Conservation (phyloP, 2,113 vertebrate species). For the Brachyhypopomus occidentalis region DNA sequence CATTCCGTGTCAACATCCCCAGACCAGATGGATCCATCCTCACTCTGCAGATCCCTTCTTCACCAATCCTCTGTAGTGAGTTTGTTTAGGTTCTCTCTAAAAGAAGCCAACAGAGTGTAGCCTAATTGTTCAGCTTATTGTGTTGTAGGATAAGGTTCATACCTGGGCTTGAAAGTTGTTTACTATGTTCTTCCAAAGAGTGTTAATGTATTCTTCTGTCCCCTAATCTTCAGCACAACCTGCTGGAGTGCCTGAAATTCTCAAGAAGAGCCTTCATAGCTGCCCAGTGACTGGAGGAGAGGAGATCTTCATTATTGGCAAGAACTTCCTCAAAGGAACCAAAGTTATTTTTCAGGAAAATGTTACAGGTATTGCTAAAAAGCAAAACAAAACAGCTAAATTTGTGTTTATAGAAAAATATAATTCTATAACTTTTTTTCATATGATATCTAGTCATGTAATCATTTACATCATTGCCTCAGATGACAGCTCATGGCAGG, state of each 20-base stretch:
- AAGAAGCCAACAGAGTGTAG: neutral
- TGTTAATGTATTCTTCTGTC: constrained; percentile 21
- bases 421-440: too few species aligned
- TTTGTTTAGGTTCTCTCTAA: constrained; percentile 46
- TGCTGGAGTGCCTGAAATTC: constrained; percentile 95
- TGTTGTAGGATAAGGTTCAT: neutral
- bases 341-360: constrained; percentile 99
- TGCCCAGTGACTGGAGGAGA: constrained; percentile 93
- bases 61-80: constrained; percentile 97
- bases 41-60: constrained; percentile 90
- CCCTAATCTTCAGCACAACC: constrained; percentile 85
- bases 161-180: neutral
- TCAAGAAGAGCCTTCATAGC: constrained; percentile 97
- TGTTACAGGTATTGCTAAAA: constrained; percentile 73
- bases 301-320: constrained; percentile 97
- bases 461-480: constrained; percentile 56
- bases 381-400: neutral
- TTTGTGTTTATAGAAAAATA: neutral
- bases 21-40: constrained; percentile 89
- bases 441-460: too few species aligned
- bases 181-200: neutral
- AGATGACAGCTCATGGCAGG: constrained; percentile 97
- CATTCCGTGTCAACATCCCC: constrained; percentile 92
- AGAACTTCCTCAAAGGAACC: constrained; percentile 99
- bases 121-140: neutral